Conservation (phyloP, 2,888 invertebrate species). For the Thera obeliscata region DNA sequence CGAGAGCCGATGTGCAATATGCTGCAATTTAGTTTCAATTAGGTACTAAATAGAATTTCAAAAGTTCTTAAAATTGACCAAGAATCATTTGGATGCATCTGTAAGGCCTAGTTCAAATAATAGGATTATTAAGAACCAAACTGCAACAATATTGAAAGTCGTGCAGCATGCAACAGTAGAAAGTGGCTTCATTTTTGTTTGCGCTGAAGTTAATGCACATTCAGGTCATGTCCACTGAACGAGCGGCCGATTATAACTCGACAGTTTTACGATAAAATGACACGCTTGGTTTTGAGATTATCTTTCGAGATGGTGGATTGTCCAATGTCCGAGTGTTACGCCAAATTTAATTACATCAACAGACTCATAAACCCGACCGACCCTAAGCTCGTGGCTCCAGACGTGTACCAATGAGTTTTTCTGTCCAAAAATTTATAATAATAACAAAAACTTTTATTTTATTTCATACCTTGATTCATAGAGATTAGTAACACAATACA, state of each 20-base stretch:
- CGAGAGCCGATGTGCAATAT: too few relatives aligned
- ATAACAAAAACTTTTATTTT: too few relatives aligned
- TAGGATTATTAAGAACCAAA: constrained; percentile 21
- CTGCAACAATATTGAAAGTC: constrained; percentile 52
- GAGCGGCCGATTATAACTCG: constrained; percentile 47
- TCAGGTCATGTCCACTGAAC: constrained; percentile 61
- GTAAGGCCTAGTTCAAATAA: not conserved
- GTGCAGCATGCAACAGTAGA: constrained; percentile 74
- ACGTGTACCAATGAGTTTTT: too few relatives aligned
- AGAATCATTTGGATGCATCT: not conserved
- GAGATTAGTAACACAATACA: too few relatives aligned
- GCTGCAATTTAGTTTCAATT: too few relatives aligned
- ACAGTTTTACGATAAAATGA: constrained; percentile 29
- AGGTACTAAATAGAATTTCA: too few relatives aligned
- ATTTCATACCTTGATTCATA: too few relatives aligned
- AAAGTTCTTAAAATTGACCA: not conserved
- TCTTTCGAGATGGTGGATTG: constrained; percentile 3
- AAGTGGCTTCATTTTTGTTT: constrained; percentile 73
- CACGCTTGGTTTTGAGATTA: constrained; percentile 1
- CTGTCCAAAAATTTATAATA: too few relatives aligned
- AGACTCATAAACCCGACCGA: too few relatives aligned
- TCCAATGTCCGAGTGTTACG: not conserved
- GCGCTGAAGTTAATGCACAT: constrained; percentile 67
- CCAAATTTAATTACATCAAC: not conserved
- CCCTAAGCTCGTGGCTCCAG: too few relatives aligned